Base-by-base conservation (phyloP, 1,140 invertebrate species). In the Macrosteles quadrilineatus region DNA sequence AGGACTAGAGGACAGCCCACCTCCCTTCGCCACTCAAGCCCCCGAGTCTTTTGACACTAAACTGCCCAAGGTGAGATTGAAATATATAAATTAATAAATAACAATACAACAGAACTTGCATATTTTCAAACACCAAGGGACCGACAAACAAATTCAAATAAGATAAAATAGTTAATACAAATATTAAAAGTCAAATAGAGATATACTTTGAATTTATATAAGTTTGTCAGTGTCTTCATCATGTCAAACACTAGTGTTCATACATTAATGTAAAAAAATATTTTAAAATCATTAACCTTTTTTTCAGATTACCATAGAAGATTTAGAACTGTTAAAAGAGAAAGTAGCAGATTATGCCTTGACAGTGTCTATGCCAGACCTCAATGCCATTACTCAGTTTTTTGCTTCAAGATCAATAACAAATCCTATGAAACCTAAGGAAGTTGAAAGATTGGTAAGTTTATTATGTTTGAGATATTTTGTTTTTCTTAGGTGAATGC, bases 1-100 rank as follows among this genome's bases (percentile, higher is more conserved):
- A 1, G 96, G 96, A 0, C 86, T 97, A 80, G 88, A 91, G 57
- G 94, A 97, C 75, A 81, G 89, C 36, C 94, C 95, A 3, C 92
- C 95, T 0, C 79, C 88, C 0, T 97, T 93, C 80, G 95, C 93
- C 1, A 93, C 90, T 0, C 86, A 91, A 75, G 85, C 90, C 29
- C 92, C 93, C 0, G 81, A 86, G 0, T 80, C 84, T 11, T 95
- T 95, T 76, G 93, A 95, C 77, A 84, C 84, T 12, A 82, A 82
- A 30, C 80, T 95, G 36, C 93, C 93, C 1, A 85, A 88, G 73
- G 83, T 93, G 70, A 83, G 81, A 0, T 76, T 81, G n/a, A n/a
- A n/a, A n/a, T n/a, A n/a, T n/a, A n/a, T 4, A n/a, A n/a, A n/a
- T n/a, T n/a, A n/a, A n/a, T n/a, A n/a, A n/a, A n/a, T n/a, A n/a